Evolutionary conservation across 2,797 vertebrate genomes (phyloP), one percentile per base, ranked within the genome.

Genomic region (Knipowitschia caucasica): DNA sequence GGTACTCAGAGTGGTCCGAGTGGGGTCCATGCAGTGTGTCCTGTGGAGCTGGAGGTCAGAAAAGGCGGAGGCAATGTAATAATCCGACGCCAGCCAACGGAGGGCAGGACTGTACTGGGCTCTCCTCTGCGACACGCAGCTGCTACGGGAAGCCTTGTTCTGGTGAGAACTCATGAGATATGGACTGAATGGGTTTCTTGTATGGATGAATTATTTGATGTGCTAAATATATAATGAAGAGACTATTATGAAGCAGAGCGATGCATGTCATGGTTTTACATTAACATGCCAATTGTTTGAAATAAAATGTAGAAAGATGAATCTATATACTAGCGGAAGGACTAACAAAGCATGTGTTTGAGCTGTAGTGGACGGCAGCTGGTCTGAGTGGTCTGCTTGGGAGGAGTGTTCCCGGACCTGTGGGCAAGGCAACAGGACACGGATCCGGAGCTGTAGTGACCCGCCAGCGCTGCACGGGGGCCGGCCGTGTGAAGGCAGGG

Each of bases 331-430:
- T 20, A 18, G 7, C 14, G 2, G 2, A 5, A 49, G 5, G 14
- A n/a, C 29, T 30, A 27, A 3, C n/a, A 20, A 30, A 8, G 20
- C 55, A n/a, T 65, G 8, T 24, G n/a, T 23, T 63, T 38, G 42
- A 17, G 80, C 2, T 59, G 31, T 14, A 99, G 96, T 96, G 90
- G 93, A 98, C 35, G 97, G 94, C 25, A 88, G 56, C 68, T 99
- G 97, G 97, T 95, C 96, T 0, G 92, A 94, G 40, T 99, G 97
- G 97, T 92, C 92, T 2, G 29, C 69, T 0, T 99, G 97, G 97
- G 95, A 96, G 74, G 94, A 97, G 62, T 99, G 97, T 63, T 94
- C 95, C 7, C 91, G 82, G 56, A 93, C 88, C 64, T 99, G 97
- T 49, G 96, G 95, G 26, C 93, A 85, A 17, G 97, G 96, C 12